A percentile compares a stretch with the other conserved stretches of the same genome.
phyloP scores from a whole-genome alignment of 2,888 invertebrate species.

The Dynastes maya region DNA sequence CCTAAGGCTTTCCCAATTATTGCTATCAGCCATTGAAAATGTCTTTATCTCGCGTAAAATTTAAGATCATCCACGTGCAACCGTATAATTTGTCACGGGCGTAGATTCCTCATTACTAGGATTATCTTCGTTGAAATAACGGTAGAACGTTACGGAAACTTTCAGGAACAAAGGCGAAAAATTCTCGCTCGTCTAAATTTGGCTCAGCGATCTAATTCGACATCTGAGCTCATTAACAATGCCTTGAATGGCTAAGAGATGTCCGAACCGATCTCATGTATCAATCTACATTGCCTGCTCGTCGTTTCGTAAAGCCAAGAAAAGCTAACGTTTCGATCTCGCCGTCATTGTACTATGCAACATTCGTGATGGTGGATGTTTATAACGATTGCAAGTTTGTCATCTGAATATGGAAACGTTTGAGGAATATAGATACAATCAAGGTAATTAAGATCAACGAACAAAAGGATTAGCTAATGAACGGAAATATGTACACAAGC shows the following conservation, averaged over 20 bases:
- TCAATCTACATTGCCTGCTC: slow-evolving; percentile 25
- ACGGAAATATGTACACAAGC: too few relatives aligned
- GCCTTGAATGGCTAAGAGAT: slow-evolving; percentile 48
- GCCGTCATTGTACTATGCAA: neutral
- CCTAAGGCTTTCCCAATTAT: too few relatives aligned
- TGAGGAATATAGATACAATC: too few relatives aligned
- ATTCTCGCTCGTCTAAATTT: slow-evolving; percentile 34
- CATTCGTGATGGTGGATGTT: neutral
- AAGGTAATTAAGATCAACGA: too few relatives aligned
- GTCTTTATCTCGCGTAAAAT: neutral
- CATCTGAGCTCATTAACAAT: slow-evolving; percentile 49
- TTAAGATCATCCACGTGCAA: neutral
- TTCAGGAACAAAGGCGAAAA: slow-evolving; percentile 6
- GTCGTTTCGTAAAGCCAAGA: slow-evolving; percentile 14
- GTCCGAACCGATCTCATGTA: slow-evolving; percentile 33
- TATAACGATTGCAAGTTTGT: neutral
- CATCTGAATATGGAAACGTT: slow-evolving; percentile 2
- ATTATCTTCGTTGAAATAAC: slow-evolving; percentile 35
- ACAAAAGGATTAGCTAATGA: too few relatives aligned
- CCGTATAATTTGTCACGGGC: slow-evolving; percentile 22
- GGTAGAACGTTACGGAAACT: slow-evolving; percentile 18
- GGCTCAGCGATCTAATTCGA: slow-evolving; percentile 48
- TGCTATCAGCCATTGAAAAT: too few relatives aligned
- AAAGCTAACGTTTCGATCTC: slow-evolving; percentile 23
- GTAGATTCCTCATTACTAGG: slow-evolving; percentile 4